Percentiles rank a stretch among this genome's conserved stretches.
phyloP scores from a whole-genome alignment of 2,113 vertebrate species.

The Apaloderma vittatum region DNA sequence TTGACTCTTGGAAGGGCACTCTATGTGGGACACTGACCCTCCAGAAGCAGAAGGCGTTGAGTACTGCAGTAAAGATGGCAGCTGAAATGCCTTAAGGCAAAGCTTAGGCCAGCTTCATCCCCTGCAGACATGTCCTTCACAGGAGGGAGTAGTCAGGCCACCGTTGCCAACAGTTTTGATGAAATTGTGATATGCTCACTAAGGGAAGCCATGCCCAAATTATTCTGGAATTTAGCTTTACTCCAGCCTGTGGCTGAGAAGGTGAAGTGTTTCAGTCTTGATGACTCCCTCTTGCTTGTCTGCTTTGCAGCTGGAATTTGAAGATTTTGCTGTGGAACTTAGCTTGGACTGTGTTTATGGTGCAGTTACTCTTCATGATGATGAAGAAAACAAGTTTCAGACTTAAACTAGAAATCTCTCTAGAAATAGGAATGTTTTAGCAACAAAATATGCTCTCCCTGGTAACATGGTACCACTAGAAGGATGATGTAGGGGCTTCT shows the following conservation, averaged over 20 bases:
- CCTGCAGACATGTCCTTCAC: background rate
- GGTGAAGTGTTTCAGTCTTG: background rate
- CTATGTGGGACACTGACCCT: fast-evolving
- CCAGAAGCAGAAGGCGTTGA: background rate
- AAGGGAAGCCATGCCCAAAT: background rate
- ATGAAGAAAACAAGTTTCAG: background rate
- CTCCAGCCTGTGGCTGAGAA: background rate
- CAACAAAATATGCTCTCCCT: background rate
- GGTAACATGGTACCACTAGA: background rate
- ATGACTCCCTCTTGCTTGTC: background rate
- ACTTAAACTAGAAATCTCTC: background rate
- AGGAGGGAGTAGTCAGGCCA: background rate
- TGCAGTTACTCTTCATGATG: background rate
- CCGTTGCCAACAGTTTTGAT: background rate
- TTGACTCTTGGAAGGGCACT: background rate
- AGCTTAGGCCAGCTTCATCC: background rate
- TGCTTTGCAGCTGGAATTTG: constrained; percentile 2
- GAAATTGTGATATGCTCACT: background rate
- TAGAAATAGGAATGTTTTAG: background rate
- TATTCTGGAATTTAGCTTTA: background rate
- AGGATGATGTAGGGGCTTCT: background rate
- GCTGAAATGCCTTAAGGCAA: background rate
- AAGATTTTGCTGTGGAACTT: background rate
- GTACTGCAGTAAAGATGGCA: background rate
- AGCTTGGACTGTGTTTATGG: background rate